Percentiles rank a stretch among this genome's conserved stretches.
Conservation (phyloP, 2,888 invertebrate genomes). For the Cyrtodaria siliqua region DNA sequence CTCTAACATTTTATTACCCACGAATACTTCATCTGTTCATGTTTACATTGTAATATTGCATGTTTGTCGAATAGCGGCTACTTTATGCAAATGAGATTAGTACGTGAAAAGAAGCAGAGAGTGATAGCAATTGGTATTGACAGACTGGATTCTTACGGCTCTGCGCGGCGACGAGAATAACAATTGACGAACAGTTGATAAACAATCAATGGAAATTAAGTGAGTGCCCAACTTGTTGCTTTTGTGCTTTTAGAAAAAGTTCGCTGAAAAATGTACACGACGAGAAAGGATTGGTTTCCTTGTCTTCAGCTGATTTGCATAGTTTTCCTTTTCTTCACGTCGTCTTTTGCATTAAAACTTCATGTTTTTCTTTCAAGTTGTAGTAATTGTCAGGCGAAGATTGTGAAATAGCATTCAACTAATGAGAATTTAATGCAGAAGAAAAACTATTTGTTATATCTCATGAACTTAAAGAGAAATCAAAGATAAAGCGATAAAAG, state of each 20-base stretch:
- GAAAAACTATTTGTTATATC: too few species aligned
- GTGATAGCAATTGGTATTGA: constrained; percentile 53
- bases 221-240: constrained; percentile 30
- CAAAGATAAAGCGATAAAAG: too few species aligned
- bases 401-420: too few species aligned
- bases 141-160: constrained; percentile 27
- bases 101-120: constrained; percentile 45
- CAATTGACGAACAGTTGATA: constrained; percentile 39
- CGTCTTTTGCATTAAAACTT: constrained; percentile 8
- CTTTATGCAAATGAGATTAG: constrained; percentile 60
- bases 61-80: constrained; percentile 47
- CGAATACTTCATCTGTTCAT: not conserved
- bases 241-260: not conserved
- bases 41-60: constrained; percentile 43
- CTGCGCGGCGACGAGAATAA: constrained; percentile 48
- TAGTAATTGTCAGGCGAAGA: too few species aligned
- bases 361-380: not conserved
- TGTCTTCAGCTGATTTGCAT: not conserved
- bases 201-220: constrained; percentile 59
- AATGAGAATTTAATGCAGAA: too few species aligned
- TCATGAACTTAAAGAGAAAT: too few species aligned
- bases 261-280: too few species aligned
- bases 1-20: not conserved
- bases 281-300: not conserved
- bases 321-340: too few species aligned